Conservation (phyloP, 2,797 vertebrate genomes). For the Lemur catta region DNA sequence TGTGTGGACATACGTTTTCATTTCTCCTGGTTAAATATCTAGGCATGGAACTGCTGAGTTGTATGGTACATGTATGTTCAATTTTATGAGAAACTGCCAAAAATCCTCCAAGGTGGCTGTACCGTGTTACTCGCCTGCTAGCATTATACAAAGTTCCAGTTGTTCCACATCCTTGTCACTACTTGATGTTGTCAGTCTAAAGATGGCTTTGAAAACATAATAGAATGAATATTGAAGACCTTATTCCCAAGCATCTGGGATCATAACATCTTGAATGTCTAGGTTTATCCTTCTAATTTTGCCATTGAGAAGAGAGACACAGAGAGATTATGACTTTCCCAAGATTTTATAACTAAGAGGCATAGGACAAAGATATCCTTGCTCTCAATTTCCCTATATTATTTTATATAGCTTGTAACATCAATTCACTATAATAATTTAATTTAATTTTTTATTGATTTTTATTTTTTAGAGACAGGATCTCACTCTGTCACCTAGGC, state of each 20-base stretch:
- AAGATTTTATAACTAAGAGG: background rate
- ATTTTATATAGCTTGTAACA: background rate
- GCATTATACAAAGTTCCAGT: background rate
- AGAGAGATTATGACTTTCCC: background rate
- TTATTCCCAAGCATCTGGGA: background rate
- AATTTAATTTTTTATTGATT: background rate
- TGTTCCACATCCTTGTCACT: background rate
- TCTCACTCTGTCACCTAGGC: background rate
- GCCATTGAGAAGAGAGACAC: background rate
- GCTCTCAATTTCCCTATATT: background rate
- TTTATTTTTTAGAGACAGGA: background rate
- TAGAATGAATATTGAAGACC: background rate
- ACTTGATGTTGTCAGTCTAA: background rate
- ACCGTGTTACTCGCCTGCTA: background rate
- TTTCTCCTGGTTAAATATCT: background rate
- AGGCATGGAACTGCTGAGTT: background rate
- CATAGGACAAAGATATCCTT: background rate
- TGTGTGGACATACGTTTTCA: background rate
- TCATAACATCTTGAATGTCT: background rate
- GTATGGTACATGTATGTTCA: background rate
- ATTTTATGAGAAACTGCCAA: background rate
- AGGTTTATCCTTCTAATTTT: conserved; percentile 4
- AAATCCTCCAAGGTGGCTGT: background rate
- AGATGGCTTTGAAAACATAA: conserved; percentile 7
- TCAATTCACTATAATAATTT: background rate